phyloP scores from a whole-genome alignment of 2,888 invertebrate species.

The Myopa testacea region DNA sequence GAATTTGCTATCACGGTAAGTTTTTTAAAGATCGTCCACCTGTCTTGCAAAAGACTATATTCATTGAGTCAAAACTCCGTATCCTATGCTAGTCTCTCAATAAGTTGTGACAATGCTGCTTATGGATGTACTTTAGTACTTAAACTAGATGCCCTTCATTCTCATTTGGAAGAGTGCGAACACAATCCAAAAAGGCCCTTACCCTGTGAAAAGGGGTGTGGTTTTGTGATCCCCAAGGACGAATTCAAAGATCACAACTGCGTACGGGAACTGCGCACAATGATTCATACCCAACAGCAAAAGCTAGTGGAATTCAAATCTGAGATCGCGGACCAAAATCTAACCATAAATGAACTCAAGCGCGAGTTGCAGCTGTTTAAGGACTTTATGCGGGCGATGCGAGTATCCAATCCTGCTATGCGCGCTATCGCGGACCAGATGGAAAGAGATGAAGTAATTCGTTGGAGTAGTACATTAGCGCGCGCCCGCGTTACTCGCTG shows the following conservation, averaged over 20 bases:
- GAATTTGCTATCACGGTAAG: constrained; percentile 86
- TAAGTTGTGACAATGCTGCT: constrained; percentile 90
- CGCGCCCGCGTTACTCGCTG: constrained; percentile 92
- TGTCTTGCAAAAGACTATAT: neutral
- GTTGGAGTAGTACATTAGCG: constrained; percentile 87
- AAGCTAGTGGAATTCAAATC: constrained; percentile 88
- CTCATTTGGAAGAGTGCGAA: constrained; percentile 91
- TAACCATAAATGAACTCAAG: constrained; percentile 90
- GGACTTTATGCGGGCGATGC: constrained; percentile 94
- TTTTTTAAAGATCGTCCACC: no score
- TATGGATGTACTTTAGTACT: constrained; percentile 88
- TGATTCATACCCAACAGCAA: constrained; percentile 88
- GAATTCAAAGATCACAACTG: constrained; percentile 95
- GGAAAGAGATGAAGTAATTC: constrained; percentile 91
- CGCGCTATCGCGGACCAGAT: constrained; percentile 92
- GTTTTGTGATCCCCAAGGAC: constrained; percentile 94
- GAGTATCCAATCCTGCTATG: constrained; percentile 92
- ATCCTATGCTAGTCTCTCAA: constrained; percentile 75
- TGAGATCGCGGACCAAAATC: constrained; percentile 86
- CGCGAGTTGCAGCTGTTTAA: constrained; percentile 88
- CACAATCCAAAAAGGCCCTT: constrained; percentile 94
- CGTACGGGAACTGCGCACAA: constrained; percentile 84
- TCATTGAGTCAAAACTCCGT: no score
- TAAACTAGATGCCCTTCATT: constrained; percentile 86
- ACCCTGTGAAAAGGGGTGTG: constrained; percentile 94